A percentile compares a stretch with the other conserved stretches of the same genome.
These are phyloP conservation scores for Automeris io DNA, from an alignment of 2,888 invertebrate genomes.

Conservation along the genomic window DNA sequence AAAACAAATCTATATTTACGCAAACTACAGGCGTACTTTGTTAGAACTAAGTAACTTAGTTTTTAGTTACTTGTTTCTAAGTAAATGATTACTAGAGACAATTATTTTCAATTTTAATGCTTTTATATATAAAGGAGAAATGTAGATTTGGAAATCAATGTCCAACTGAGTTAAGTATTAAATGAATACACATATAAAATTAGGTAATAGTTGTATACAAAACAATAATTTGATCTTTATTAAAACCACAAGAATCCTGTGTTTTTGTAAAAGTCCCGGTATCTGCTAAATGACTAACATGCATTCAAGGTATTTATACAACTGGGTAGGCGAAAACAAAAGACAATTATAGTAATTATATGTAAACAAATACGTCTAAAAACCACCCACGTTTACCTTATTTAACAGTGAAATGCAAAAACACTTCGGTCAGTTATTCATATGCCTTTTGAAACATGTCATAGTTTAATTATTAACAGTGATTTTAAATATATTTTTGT, in stretches of 20 bases:
- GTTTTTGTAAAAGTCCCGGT: conserved; percentile 3
- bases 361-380: conserved; percentile 12
- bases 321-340: conserved; percentile 13
- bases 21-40: no score
- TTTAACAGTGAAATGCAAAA: conserved; percentile 4
- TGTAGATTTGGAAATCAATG: no score
- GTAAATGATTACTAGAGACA: no score
- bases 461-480: not conserved
- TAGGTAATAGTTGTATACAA: not conserved
- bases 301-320: conserved; percentile 1
- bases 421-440: not conserved
- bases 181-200: no score
- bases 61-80: no score
- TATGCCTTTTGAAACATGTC: not conserved
- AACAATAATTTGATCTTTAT: conserved; percentile 1
- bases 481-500: no score
- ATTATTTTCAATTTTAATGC: no score
- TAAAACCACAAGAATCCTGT: not conserved
- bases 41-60: no score
- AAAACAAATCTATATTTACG: no score
- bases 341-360: conserved; percentile 16
- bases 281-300: not conserved
- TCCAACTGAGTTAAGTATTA: no score
- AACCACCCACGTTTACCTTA: conserved; percentile 1
- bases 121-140: no score